Evolutionary conservation across 2,888 invertebrate genomes (phyloP), one percentile per base, ranked within the genome.

Genomic region (Drosophila histrio): DNA sequence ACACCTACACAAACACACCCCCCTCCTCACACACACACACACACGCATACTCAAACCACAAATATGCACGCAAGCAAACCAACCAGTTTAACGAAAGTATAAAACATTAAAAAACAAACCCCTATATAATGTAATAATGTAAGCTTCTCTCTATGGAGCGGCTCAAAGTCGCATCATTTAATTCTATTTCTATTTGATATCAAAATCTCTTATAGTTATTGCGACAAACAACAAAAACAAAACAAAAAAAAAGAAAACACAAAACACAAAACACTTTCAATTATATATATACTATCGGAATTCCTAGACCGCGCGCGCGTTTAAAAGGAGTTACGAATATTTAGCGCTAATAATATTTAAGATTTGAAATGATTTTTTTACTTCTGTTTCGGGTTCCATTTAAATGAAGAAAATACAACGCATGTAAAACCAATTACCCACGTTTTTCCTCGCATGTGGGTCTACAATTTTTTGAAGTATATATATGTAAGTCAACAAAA

Each of bases 191-290:
- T 39, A 52, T 28, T 56, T 70, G 49, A 80, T 72, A 77, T 68
- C 58, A 77, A 80, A 77, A 80, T 77, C 74, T 81, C 69, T 56
- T 72, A 84, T 73, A 87, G 85, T 88, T 88, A 88, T 88, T 83
- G 88, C 80, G 65, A 82, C 61, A 53, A 43, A 50, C 54, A 24
- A 52, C 56, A 50, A 21, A 26, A 6, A 41, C 36, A n/a, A 21
- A 11, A 59, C 19, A 44, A 8, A 39, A 26, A 19, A n/a, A 38
- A 9, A 49, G 24, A n/a, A 21, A 39, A 19, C 9, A 28, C 6
- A 19, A 11, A 28, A 15, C 26, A 28, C n/a, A n/a, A 68, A 26
- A 6, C 11, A 58, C 41, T 63, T 75, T 76, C 65, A 76, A 79
- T 59, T 36, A 52, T 43, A 66, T 13, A n/a, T n/a, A n/a, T 47